Conservation (phyloP, 2,113 vertebrate genomes). For the Camelus bactrianus region DNA sequence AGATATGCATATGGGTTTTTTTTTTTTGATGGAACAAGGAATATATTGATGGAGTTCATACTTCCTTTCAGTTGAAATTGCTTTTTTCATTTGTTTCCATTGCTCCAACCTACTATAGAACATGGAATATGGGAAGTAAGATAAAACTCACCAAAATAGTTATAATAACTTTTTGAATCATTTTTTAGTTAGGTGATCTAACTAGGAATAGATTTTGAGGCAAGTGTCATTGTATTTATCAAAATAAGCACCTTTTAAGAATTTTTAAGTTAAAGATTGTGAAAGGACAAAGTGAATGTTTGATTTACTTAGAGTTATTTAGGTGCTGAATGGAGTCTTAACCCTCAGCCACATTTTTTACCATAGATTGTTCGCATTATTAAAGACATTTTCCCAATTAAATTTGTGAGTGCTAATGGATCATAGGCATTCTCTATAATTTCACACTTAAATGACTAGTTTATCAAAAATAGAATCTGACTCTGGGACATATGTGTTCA, state of each 20-base stretch:
- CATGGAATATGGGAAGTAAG: not conserved
- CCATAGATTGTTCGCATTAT: not conserved
- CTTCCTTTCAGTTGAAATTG: not conserved
- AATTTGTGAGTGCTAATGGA: not conserved
- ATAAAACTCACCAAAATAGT: not conserved
- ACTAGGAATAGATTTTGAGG: not conserved
- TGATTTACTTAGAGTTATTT: conserved; percentile 32
- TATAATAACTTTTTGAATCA: not conserved
- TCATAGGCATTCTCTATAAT: not conserved
- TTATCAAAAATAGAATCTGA: conserved; percentile 49
- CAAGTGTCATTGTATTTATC: conserved; percentile 1
- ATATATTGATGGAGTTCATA: not conserved
- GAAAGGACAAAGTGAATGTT: not conserved
- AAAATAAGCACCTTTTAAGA: not conserved
- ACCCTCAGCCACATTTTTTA: not conserved
- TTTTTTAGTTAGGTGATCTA: not conserved
- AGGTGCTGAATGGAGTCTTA: not conserved
- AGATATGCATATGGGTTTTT: not conserved
- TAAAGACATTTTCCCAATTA: not conserved
- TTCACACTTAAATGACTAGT: conserved; percentile 34
- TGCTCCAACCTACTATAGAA: not conserved
- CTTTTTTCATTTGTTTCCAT: not conserved
- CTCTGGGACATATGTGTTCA: not conserved
- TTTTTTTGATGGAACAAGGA: too few relatives aligned
- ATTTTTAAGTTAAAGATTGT: not conserved